Evolutionary conservation across 1,140 invertebrate genomes (phyloP).

Genomic region (Aethina tumida): DNA sequence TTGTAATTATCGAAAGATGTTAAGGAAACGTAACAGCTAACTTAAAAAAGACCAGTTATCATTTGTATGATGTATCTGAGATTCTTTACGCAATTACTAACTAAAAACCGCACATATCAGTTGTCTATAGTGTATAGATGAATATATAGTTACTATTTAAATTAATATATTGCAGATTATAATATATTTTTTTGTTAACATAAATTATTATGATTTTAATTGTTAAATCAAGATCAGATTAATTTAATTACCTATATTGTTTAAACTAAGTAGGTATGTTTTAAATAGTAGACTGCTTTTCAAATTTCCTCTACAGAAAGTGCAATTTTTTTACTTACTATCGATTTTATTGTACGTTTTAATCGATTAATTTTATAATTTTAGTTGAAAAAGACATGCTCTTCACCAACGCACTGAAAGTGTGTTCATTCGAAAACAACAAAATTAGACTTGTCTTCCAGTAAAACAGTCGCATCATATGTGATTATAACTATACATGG

Average conservation of each 20-base stretch:
- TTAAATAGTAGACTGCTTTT: constrained; percentile 4
- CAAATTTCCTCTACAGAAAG: not conserved
- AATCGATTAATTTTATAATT: not conserved
- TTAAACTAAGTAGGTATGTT: not conserved
- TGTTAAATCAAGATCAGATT: not conserved
- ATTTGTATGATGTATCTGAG: constrained; percentile 5
- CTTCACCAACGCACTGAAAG: constrained; percentile 7
- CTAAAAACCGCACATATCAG: constrained; percentile 14
- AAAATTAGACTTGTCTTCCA: constrained; percentile 3
- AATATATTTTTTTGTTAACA: constrained; percentile 17
- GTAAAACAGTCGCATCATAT: not conserved
- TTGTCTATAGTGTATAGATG: constrained; percentile 9
- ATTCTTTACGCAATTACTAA: constrained; percentile 7
- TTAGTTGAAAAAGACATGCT: constrained; percentile 6
- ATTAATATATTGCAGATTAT: constrained; percentile 23
- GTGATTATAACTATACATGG: constrained; percentile 6
- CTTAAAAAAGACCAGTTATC: constrained; percentile 3
- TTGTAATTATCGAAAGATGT: not conserved
- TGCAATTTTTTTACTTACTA: not conserved
- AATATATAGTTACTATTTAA: constrained; percentile 13
- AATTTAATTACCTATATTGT: not conserved
- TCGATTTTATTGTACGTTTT: not conserved
- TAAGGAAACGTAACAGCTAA: not conserved
- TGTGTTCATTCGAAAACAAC: constrained; percentile 8
- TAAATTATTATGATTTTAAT: constrained; percentile 16